phyloP scores from a whole-genome alignment of 2,888 invertebrate genomes.

The Clitarchus hookeri region DNA sequence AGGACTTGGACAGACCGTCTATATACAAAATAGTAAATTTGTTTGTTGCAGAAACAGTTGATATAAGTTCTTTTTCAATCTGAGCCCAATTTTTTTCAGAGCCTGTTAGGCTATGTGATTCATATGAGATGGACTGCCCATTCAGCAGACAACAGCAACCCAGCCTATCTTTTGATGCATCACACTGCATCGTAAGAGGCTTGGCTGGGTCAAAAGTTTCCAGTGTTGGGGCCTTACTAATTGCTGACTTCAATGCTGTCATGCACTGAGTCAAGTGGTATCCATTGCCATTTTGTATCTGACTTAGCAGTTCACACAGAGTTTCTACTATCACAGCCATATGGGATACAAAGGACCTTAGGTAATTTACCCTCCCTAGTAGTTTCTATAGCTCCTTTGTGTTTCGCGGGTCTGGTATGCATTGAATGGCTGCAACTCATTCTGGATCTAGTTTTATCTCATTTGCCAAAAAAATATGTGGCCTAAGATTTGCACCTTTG shows the following conservation, averaged over 20 bases:
- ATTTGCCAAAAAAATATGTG: constrained; percentile 18
- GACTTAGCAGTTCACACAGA: constrained; percentile 31
- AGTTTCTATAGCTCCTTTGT: background rate
- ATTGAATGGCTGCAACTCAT: constrained; percentile 16
- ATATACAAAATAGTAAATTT: constrained; percentile 30
- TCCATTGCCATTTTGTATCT: background rate
- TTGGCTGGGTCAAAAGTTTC: constrained; percentile 35
- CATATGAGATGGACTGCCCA: constrained; percentile 50
- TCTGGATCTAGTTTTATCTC: no score
- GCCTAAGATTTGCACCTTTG: constrained; percentile 12
- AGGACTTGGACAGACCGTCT: constrained; percentile 19
- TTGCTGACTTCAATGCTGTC: background rate
- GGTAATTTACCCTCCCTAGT: constrained; percentile 30
- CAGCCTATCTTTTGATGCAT: constrained; percentile 36
- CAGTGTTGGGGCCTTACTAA: constrained; percentile 36
- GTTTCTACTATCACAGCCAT: constrained; percentile 29
- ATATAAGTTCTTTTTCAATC: constrained; percentile 46
- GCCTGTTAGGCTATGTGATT: constrained; percentile 48
- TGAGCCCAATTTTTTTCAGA: no score
- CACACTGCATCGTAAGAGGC: constrained; percentile 38
- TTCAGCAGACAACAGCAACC: constrained; percentile 44
- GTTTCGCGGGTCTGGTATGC: constrained; percentile 15
- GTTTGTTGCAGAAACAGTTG: constrained; percentile 18
- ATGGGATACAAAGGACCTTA: constrained; percentile 26
- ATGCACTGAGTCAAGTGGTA: constrained; percentile 4